A percentile compares a stretch with the other conserved stretches of the same genome.
These are phyloP conservation scores for Ligdia adustata DNA, from an alignment of 2,888 invertebrate genomes.

Conservation along the genomic window DNA sequence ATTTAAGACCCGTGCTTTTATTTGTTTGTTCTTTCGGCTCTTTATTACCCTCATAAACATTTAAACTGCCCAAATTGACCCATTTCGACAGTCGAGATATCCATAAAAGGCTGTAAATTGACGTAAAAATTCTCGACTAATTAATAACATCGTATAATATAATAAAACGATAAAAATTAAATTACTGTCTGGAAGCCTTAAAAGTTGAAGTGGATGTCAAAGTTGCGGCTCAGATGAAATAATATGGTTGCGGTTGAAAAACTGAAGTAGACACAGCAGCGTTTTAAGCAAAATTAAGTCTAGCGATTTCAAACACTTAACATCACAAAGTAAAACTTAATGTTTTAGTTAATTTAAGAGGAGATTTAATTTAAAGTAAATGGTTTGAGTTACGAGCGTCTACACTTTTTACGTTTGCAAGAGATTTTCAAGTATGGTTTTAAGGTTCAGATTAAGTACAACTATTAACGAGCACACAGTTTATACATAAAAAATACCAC, in stretches of 20 bases:
- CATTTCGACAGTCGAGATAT: slow-evolving; percentile 41
- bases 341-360: too few species aligned
- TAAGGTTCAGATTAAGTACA: too few species aligned
- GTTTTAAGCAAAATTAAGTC: too few species aligned
- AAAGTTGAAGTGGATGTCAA: slow-evolving; percentile 13
- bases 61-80: slow-evolving; percentile 51
- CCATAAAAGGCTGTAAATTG: slow-evolving; percentile 52
- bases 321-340: too few species aligned
- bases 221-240: slow-evolving; percentile 32
- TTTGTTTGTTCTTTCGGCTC: slow-evolving; percentile 48
- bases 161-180: slow-evolving; percentile 38
- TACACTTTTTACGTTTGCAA: too few species aligned
- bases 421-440: too few species aligned
- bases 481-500: too few species aligned
- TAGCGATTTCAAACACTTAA: slow-evolving; percentile 9
- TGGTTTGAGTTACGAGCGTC: too few species aligned
- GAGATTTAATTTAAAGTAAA: too few species aligned
- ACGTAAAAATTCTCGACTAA: slow-evolving; percentile 52
- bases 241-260: slow-evolving; percentile 27
- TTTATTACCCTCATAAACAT: slow-evolving; percentile 51
- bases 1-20: slow-evolving; percentile 55
- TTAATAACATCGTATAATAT: slow-evolving; percentile 52
- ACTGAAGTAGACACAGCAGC: too few species aligned
- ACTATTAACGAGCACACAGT: too few species aligned
- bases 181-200: slow-evolving; percentile 10